Base-by-base conservation (phyloP, 1,140 invertebrate genomes). In the Leptopilina boulardi region DNA sequence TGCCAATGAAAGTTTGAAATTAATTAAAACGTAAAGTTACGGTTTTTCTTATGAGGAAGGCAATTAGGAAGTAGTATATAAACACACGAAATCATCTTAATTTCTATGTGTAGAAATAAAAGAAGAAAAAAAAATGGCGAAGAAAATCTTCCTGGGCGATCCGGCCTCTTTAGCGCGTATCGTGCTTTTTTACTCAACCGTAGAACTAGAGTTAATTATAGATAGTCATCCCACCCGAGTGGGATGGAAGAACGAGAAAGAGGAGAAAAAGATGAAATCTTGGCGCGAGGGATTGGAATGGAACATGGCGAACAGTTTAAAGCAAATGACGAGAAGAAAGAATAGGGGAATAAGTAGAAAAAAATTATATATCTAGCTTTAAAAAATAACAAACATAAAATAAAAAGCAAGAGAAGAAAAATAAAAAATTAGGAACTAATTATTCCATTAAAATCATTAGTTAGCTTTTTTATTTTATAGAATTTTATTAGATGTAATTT, bases 181-280 rank as follows among this genome's bases (percentile, higher is more conserved):
- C 47, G 77, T 71, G 77, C 76, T 81, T 79, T 80, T 79, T 82
- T 82, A 83, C 80, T 79, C 78, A 79, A 83, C 76, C 80, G 78
- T 80, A 79, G 77, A 79, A 84, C 71, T 79, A 30, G 79, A 79
- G 82, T 82, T 84, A 84, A 84, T 84, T 82, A 82, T 84, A 84
- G 77, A 78, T 56, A 54, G 70, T 80, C 76, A 78, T 80, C 80
- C 77, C 72, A 72, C 77, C 77, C 80, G 74, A 79, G 76, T 73
- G 77, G 77, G 11, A 23, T 19, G 73, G 51, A 76, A 26, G 44
- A 72, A 71, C 70, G 74, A 74, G 66, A 71, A 77, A 74, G 79
- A 54, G 78, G 80, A 78, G 73, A 74, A 73, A 77, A 74, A 80
- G 75, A 78, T 78, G 75, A 75, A 80, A 76, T 81, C 80, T 59